These are phyloP conservation scores for Psittacara wagleri DNA, from an alignment of 2,113 vertebrate genomes.

Conservation along the genomic window DNA sequence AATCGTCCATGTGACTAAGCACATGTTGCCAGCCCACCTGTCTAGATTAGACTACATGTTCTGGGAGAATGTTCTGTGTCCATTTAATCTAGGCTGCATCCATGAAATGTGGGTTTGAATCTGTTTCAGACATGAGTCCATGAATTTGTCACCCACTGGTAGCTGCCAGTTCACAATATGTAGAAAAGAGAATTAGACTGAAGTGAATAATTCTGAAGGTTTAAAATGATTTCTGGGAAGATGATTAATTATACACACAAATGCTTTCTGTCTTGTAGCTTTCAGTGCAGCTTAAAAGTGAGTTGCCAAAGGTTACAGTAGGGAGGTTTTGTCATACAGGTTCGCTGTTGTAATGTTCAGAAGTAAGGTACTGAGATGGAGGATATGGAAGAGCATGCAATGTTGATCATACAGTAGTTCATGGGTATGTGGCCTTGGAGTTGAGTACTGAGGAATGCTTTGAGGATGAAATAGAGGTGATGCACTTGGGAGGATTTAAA, in stretches of 20 bases:
- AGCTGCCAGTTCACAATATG: background rate
- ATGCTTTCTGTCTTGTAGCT: background rate
- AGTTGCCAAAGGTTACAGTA: background rate
- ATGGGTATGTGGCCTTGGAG: background rate
- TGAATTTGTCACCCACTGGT: background rate
- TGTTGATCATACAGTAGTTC: background rate
- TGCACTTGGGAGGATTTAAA: background rate
- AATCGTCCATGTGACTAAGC: background rate
- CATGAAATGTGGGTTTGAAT: background rate
- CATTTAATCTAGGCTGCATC: rapidly evolving
- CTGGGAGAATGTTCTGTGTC: background rate
- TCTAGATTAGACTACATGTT: background rate
- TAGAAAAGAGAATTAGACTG: background rate
- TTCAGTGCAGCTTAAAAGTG: background rate
- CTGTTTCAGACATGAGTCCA: rapidly evolving
- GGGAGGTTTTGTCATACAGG: background rate
- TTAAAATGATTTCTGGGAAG: background rate
- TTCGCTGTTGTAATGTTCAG: background rate
- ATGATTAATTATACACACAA: background rate
- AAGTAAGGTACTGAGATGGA: background rate
- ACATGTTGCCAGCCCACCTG: background rate
- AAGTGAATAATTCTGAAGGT: background rate
- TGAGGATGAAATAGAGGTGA: background rate
- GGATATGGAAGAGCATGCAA: background rate
- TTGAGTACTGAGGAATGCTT: background rate